Percentiles rank a stretch among this genome's conserved stretches.
Conservation (phyloP, 2,797 vertebrate species). For the Sebastolobus altivelis region DNA sequence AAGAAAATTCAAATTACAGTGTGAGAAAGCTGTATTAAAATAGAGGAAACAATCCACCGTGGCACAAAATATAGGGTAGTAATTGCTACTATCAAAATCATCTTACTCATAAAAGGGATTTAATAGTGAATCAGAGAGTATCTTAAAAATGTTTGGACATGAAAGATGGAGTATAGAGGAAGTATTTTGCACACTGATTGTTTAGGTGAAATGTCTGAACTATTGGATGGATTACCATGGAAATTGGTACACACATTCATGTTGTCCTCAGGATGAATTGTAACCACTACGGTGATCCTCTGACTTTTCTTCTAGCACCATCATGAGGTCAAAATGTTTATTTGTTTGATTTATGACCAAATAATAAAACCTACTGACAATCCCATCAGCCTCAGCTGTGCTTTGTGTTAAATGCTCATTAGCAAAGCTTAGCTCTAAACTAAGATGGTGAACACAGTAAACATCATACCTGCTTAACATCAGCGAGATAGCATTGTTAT, state of each 20-base stretch:
- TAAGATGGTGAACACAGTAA: not conserved
- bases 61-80: not conserved
- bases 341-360: not conserved
- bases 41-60: not conserved
- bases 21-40: not conserved
- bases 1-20: not conserved
- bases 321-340: not conserved
- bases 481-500: not conserved
- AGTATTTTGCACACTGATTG: not conserved
- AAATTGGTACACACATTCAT: not conserved
- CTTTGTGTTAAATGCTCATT: not conserved
- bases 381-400: not conserved
- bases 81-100: not conserved
- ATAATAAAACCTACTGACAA: no score
- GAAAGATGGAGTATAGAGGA: not conserved
- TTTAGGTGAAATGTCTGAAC: not conserved
- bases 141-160: not conserved
- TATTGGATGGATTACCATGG: not conserved
- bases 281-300: not conserved
- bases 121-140: not conserved
- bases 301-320: rapidly evolving
- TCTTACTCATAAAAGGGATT: not conserved
- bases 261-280: not conserved
- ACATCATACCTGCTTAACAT: not conserved
- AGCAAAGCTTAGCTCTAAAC: not conserved